Conservation (phyloP, 2,888 invertebrate species). For the Conops quadrifasciatus region DNA sequence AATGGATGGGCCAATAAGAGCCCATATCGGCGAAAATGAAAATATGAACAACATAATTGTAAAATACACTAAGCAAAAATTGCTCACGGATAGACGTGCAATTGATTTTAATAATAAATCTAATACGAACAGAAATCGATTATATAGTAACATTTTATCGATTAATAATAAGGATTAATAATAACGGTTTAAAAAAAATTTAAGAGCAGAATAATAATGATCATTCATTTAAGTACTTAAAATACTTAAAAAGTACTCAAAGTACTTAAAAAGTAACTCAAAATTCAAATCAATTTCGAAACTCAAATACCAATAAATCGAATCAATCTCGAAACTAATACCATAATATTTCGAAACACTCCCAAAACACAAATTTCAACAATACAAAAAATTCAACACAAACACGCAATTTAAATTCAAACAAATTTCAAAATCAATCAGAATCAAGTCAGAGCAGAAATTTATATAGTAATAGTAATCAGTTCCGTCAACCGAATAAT, state of each 20-base stretch:
- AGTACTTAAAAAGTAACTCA: background rate
- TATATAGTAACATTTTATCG: conserved; percentile 8
- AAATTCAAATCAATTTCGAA: conserved; percentile 1
- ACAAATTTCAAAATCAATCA: no score
- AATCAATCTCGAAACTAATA: background rate
- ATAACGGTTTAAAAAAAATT: background rate
- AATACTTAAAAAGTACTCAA: no score
- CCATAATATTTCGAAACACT: background rate
- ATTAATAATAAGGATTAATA: background rate
- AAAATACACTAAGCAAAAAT: background rate
- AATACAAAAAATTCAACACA: background rate
- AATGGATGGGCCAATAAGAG: conserved; percentile 7
- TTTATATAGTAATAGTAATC: no score
- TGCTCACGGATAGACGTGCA: background rate
- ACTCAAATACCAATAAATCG: background rate
- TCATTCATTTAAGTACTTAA: no score
- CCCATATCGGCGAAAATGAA: background rate
- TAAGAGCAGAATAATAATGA: no score
- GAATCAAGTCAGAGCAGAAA: no score
- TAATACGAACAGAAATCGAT: background rate
- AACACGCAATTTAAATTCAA: no score
- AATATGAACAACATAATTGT: background rate
- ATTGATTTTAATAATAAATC: no score
- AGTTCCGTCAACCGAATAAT: no score
- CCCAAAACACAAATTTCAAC: background rate